Conservation (phyloP, 2,888 invertebrate genomes). For the Ectemnius continuus region DNA sequence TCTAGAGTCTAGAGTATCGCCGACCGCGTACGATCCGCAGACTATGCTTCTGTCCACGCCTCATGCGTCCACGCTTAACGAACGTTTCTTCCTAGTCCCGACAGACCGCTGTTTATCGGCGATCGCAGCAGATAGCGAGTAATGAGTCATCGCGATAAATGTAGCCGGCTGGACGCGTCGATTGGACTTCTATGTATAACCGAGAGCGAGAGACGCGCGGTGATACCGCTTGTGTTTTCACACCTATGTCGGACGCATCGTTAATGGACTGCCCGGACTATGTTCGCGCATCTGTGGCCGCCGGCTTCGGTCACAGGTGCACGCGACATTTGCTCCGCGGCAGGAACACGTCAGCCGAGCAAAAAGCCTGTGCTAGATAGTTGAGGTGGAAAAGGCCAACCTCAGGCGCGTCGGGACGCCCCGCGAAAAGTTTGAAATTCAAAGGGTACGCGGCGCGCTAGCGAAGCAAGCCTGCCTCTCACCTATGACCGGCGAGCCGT, state of each 20-base stretch:
- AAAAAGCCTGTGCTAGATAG: constrained; percentile 3
- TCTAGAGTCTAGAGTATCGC: neutral
- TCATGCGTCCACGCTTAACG: no score
- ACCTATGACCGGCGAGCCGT: neutral
- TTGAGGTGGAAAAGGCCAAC: constrained; percentile 4
- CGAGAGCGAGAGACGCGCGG: no score
- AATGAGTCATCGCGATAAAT: constrained; percentile 44
- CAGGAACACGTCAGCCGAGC: constrained; percentile 25
- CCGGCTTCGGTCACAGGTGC: constrained; percentile 32
- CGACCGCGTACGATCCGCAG: neutral
- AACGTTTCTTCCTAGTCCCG: no score
- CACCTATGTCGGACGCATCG: constrained; percentile 6
- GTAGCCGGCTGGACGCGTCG: neutral
- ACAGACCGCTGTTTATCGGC: neutral
- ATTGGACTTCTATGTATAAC: neutral
- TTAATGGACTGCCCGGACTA: constrained; percentile 8
- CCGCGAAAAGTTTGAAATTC: constrained; percentile 33
- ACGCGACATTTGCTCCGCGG: neutral
- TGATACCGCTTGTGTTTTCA: constrained; percentile 32
- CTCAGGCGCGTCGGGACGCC: constrained; percentile 4
- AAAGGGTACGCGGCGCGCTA: constrained; percentile 12
- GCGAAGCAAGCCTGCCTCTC: no score
- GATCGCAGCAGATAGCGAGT: neutral
- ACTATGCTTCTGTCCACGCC: no score
- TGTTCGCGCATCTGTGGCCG: constrained; percentile 20